Evolutionary conservation across 1,140 invertebrate genomes (phyloP), one percentile per base, ranked within the genome.

Genomic region (Chionoecetes opilio): DNA sequence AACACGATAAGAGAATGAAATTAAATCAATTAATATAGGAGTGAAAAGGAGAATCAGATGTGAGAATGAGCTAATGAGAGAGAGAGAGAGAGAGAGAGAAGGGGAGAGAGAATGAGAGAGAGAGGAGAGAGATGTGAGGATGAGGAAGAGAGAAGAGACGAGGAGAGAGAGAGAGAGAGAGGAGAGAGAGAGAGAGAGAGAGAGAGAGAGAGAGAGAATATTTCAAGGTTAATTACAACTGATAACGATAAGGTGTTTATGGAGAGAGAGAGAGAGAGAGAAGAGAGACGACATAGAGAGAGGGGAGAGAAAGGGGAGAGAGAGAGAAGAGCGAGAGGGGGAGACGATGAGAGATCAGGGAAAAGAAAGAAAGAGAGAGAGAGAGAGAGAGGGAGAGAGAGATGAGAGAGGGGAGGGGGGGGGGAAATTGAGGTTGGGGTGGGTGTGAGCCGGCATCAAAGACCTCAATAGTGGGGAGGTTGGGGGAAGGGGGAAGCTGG

Each of bases 191-290:
- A n/a, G n/a, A 75, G 63, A 75, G 63, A 75, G 63, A 75, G 63
- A 75, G 21, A 75, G 63, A 75, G 63, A n/a, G 21, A n/a, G 63
- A 75, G 63, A n/a, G n/a, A 53, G n/a, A n/a, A 75, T 75, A 1
- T 75, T 75, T 75, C 63, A n/a, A 75, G 63, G 63, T 75, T n/a
- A 75, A 75, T 75, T 75, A 75, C 63, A 75, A 75, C 63, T 75
- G 21, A 0, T 21, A n/a, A 26, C n/a, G 26, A 75, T 75, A 75
- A 75, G 63, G 21, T 1, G 8, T 26, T 17, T 26, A n/a, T n/a
- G n/a, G 21, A 46, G 41, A 46, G 41, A 46, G 41, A 8, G 41
- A 46, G 14, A 8, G 14, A 46, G 41, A 8, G 41, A 46, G 41
- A 8, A 75, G 63, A n/a, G n/a, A 21, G 63, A n/a, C 21, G 1